phyloP scores from a whole-genome alignment of 2,888 invertebrate species.

The Lasioglossum lativentre region DNA sequence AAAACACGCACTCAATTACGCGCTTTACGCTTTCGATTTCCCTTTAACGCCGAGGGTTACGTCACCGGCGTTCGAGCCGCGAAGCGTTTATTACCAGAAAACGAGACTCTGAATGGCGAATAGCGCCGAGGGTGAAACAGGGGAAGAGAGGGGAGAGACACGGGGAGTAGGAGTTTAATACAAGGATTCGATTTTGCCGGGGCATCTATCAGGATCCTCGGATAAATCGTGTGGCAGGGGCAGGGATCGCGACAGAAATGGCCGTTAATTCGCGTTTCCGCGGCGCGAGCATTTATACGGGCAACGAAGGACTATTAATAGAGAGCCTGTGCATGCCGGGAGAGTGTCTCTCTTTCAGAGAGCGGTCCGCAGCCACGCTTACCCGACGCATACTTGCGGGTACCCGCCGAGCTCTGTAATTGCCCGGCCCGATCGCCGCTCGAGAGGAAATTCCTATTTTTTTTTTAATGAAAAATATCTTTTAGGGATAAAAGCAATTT shows the following conservation, averaged over 20 bases:
- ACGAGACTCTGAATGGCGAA: constrained; percentile 12
- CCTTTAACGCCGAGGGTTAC: not conserved
- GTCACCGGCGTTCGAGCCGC: not conserved
- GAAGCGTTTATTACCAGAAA: not conserved
- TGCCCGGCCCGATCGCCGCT: constrained; percentile 62
- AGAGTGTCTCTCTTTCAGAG: constrained; percentile 68
- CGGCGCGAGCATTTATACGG: constrained; percentile 56
- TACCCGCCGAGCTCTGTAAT: constrained; percentile 68
- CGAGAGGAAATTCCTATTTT: not conserved
- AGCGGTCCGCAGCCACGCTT: constrained; percentile 47
- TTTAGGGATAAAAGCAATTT: too few species aligned
- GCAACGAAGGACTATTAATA: constrained; percentile 72
- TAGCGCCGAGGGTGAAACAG: not conserved
- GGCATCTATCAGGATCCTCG: constrained; percentile 26
- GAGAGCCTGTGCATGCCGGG: constrained; percentile 61
- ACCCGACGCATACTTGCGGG: constrained; percentile 70
- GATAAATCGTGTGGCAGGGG: constrained; percentile 43
- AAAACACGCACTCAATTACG: constrained; percentile 2
- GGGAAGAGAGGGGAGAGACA: not conserved
- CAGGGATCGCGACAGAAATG: constrained; percentile 57
- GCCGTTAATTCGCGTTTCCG: constrained; percentile 65
- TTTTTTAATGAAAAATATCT: too few species aligned
- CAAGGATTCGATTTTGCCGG: constrained; percentile 27
- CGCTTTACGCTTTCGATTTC: constrained; percentile 14
- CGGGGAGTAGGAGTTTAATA: constrained; percentile 7